Conservation (phyloP, 2,888 invertebrate genomes). For the Germaria angustata region DNA sequence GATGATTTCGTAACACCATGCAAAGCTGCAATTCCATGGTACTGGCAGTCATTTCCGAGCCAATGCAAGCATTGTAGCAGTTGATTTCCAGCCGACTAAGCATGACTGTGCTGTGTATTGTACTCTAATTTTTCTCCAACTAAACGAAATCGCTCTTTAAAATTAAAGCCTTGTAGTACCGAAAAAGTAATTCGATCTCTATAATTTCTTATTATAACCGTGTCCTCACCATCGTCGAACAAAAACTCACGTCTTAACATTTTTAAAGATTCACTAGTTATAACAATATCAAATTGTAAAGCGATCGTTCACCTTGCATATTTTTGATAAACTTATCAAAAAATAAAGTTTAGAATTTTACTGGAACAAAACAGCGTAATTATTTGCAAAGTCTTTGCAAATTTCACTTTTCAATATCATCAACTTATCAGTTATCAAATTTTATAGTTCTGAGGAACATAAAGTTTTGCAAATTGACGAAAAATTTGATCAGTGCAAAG, state of each 20-base stretch:
- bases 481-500: slow-evolving; percentile 2
- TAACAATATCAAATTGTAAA: background rate
- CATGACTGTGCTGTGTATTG: background rate
- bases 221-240: background rate
- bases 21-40: background rate
- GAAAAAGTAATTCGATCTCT: background rate
- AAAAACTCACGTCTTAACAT: background rate
- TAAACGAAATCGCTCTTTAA: too few species aligned
- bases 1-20: background rate
- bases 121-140: background rate
- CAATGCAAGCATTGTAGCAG: background rate
- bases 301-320: background rate
- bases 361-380: background rate
- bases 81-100: background rate
- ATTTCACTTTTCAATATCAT: background rate
- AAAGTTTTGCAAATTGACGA: slow-evolving; percentile 4
- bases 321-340: background rate
- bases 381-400: background rate
- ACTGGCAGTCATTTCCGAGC: background rate
- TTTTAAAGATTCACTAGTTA: background rate
- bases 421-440: slow-evolving; percentile 1
- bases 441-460: slow-evolving; percentile 3
- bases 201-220: slow-evolving; percentile 1
- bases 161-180: background rate
- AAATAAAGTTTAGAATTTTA: background rate